These are phyloP conservation scores for Eristalis intricaria DNA, from an alignment of 2,888 invertebrate genomes.

Conservation along the genomic window DNA sequence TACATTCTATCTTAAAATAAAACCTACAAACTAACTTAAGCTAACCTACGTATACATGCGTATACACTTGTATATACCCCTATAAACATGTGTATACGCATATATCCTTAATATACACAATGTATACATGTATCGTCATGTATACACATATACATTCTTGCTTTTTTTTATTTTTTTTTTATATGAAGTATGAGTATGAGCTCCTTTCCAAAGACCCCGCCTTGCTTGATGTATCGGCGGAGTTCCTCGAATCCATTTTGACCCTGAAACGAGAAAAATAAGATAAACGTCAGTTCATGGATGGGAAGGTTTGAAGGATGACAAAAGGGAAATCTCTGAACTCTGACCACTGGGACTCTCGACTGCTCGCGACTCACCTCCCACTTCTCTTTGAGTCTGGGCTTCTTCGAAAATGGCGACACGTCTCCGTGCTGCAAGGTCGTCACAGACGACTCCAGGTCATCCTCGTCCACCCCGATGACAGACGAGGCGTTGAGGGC, in stretches of 20 bases:
- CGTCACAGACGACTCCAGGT: constrained; percentile 75
- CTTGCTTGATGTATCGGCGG: constrained; percentile 95
- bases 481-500: constrained; percentile 57
- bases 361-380: constrained; percentile 75
- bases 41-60: too few species aligned
- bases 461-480: constrained; percentile 57
- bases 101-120: too few species aligned
- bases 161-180: too few species aligned
- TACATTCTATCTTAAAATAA: too few species aligned
- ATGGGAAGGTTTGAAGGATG: background rate
- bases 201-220: constrained; percentile 97
- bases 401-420: constrained; percentile 76
- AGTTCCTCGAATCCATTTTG: constrained; percentile 97
- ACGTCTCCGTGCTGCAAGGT: constrained; percentile 75
- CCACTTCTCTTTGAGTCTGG: constrained; percentile 72
- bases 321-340: background rate
- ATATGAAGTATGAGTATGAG: constrained; percentile 92
- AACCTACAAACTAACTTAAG: too few species aligned
- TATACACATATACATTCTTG: too few species aligned
- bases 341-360: constrained; percentile 47
- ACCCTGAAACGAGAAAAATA: constrained; percentile 85
- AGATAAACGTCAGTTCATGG: background rate
- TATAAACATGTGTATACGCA: too few species aligned
- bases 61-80: too few species aligned
- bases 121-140: too few species aligned